A percentile compares a stretch with the other conserved stretches of the same genome.
Evolutionary conservation across 2,888 invertebrate species (phyloP).

Genomic region (Blastobasis lacticolella): DNA sequence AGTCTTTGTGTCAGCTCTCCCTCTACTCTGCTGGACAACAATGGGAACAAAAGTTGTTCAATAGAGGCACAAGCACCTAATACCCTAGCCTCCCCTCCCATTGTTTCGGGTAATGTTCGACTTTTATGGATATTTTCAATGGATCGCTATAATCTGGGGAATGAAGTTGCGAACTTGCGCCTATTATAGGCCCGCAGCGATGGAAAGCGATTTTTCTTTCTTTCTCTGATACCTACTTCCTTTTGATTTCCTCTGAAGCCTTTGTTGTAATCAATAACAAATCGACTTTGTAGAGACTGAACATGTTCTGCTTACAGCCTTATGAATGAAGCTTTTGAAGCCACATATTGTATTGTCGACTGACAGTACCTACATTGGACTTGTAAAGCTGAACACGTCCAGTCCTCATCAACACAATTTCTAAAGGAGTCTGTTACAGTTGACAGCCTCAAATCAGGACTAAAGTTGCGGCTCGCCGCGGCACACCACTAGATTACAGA

Average conservation of each 20-base stretch:
- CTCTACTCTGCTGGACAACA: constrained; percentile 70
- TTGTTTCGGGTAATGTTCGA: constrained; percentile 74
- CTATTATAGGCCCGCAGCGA: constrained; percentile 31
- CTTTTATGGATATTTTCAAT: constrained; percentile 75
- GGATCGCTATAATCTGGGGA: constrained; percentile 68
- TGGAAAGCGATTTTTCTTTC: neutral
- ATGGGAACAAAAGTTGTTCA: constrained; percentile 73
- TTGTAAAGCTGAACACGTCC: too few relatives aligned
- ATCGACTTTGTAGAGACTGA: too few relatives aligned
- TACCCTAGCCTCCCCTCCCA: constrained; percentile 65
- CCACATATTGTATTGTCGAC: too few relatives aligned
- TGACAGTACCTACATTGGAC: too few relatives aligned
- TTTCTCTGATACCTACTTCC: too few relatives aligned
- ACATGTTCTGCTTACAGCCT: too few relatives aligned
- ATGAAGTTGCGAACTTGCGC: constrained; percentile 59
- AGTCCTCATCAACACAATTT: too few relatives aligned
- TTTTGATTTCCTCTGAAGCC: neutral
- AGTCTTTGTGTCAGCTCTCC: constrained; percentile 57
- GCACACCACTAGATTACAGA: constrained; percentile 45
- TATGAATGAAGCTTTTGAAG: too few relatives aligned
- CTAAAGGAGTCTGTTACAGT: too few relatives aligned
- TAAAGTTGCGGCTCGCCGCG: constrained; percentile 27
- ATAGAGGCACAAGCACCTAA: constrained; percentile 70
- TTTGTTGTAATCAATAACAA: too few relatives aligned
- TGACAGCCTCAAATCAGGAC: neutral